Percentiles rank a stretch among this genome's conserved stretches.
phyloP scores from a whole-genome alignment of 2,888 invertebrate species.

The Molanna angustata region DNA sequence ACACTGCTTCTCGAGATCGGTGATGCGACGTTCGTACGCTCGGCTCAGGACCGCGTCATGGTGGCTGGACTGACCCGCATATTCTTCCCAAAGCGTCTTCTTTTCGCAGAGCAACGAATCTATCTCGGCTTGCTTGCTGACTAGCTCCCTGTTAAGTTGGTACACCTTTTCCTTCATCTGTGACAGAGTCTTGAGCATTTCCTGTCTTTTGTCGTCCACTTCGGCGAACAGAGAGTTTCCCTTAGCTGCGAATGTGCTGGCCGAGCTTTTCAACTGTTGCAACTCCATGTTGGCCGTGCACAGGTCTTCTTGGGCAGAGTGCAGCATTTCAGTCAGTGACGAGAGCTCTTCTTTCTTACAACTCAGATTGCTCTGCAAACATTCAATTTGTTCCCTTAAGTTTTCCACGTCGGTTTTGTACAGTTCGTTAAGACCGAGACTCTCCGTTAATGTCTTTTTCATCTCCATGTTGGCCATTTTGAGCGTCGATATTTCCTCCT shows the following conservation, averaged over 20 bases:
- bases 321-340: conserved; percentile 27
- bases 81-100: conserved; percentile 51
- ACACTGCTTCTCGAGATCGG: conserved; percentile 45
- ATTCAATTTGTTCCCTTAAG: conserved; percentile 25
- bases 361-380: conserved; percentile 26
- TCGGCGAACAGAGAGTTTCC: conserved; percentile 65
- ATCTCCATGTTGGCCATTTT: conserved; percentile 12
- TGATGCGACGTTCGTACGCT: conserved; percentile 47
- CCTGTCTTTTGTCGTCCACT: conserved; percentile 63
- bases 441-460: conserved; percentile 20
- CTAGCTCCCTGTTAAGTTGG: conserved; percentile 48
- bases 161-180: conserved; percentile 59
- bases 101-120: conserved; percentile 50
- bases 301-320: conserved; percentile 31
- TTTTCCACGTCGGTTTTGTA: conserved; percentile 18
- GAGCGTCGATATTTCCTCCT: conserved; percentile 26
- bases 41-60: conserved; percentile 48
- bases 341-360: conserved; percentile 29
- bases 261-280: conserved; percentile 26
- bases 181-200: conserved; percentile 57
- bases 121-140: conserved; percentile 49
- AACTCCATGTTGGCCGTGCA: conserved; percentile 19
- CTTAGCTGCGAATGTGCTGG: conserved; percentile 50
- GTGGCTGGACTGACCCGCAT: conserved; percentile 42
- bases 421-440: conserved; percentile 7